A percentile compares a stretch with the other conserved stretches of the same genome.
These are phyloP conservation scores for Oligia latruncula DNA, from an alignment of 2,888 invertebrate species.

Conservation along the genomic window DNA sequence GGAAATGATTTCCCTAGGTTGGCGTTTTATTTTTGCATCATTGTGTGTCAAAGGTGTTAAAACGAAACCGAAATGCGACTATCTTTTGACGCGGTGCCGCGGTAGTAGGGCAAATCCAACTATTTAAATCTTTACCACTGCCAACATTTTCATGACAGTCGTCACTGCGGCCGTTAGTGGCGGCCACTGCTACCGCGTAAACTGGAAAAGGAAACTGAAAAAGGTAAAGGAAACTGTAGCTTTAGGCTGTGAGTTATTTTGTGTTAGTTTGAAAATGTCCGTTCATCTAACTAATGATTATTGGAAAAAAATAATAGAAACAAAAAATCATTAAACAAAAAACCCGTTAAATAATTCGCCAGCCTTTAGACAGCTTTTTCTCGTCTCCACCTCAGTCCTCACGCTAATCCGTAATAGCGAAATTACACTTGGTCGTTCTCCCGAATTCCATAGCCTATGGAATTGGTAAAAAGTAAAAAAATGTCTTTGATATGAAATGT, in stretches of 20 bases:
- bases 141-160: not conserved
- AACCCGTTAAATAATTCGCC: not conserved
- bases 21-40: not conserved
- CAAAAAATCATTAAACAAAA: not conserved
- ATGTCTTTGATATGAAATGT: conserved; percentile 41
- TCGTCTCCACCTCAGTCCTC: not conserved
- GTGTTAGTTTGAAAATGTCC: not conserved
- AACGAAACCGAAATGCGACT: not conserved
- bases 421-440: not conserved
- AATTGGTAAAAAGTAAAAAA: conserved; percentile 20
- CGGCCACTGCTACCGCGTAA: not conserved
- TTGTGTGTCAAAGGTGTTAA: not conserved
- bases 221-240: not conserved
- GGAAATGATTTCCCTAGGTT: not conserved
- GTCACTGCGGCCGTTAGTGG: not conserved
- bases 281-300: not conserved
- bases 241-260: not conserved
- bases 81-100: not conserved
- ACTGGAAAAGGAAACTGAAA: too few species aligned
- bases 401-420: not conserved
- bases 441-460: not conserved
- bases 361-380: not conserved
- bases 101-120: not conserved
- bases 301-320: not conserved
- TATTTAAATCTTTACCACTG: not conserved